These are phyloP conservation scores for Podargus strigoides DNA, from an alignment of 2,797 vertebrate species.

Conservation along the genomic window DNA sequence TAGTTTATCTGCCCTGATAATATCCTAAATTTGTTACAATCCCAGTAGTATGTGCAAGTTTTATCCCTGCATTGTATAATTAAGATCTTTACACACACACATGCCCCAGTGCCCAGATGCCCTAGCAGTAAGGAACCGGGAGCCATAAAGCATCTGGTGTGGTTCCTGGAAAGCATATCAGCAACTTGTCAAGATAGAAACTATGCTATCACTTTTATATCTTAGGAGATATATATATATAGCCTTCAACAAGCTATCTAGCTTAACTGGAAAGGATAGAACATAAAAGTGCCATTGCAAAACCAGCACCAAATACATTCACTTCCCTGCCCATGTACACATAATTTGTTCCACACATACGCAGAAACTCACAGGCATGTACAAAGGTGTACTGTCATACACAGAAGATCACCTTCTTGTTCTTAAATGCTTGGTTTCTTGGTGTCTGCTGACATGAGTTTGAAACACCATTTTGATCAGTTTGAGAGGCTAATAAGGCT, in stretches of 20 bases:
- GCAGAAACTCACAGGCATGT: not conserved
- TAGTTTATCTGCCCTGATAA: not conserved
- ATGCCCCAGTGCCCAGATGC: not conserved
- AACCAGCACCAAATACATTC: not conserved
- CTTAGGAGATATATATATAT: not conserved
- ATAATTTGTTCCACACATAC: not conserved
- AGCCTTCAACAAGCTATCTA: not conserved
- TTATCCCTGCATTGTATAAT: not conserved
- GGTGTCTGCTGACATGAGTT: not conserved
- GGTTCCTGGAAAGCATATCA: not conserved
- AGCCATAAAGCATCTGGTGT: not conserved
- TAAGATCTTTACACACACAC: not conserved
- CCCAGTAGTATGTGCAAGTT: not conserved
- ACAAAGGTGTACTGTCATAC: too few species aligned
- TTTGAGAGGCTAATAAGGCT: not conserved
- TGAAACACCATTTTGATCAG: not conserved
- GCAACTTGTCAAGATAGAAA: not conserved
- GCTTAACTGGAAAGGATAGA: not conserved
- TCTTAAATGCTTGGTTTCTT: not conserved
- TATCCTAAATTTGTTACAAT: not conserved
- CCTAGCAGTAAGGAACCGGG: not conserved
- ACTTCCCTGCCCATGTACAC: rapidly evolving
- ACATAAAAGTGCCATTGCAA: not conserved
- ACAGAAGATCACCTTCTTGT: not conserved
- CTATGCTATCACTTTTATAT: not conserved